phyloP scores from a whole-genome alignment of 2,797 vertebrate genomes.

The Lepilemur ruficaudatus region DNA sequence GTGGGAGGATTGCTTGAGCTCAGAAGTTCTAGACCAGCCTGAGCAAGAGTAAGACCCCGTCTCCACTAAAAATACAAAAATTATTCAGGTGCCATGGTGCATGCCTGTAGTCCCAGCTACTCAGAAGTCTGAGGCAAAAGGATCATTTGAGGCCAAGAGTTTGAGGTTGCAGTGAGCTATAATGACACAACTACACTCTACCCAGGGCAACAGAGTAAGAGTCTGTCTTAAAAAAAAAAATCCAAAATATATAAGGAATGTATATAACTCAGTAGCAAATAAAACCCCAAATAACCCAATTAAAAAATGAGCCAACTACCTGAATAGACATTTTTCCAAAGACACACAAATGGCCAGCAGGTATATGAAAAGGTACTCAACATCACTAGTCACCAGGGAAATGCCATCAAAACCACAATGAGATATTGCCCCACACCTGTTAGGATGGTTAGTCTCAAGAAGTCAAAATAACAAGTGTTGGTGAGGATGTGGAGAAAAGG shows the following conservation, averaged over 20 bases:
- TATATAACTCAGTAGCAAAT: background rate
- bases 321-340: background rate
- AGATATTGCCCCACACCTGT: background rate
- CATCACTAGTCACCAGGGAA: background rate
- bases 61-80: background rate
- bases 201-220: background rate
- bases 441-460: background rate
- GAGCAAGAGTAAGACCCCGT: background rate
- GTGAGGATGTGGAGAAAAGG: background rate
- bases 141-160: background rate
- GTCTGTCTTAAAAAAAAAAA: background rate
- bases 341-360: background rate
- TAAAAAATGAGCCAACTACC: background rate
- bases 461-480: background rate
- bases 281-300: background rate
- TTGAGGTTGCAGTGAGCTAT: background rate
- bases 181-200: background rate
- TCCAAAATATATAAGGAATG: background rate
- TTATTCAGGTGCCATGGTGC: rapidly evolving
- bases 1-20: background rate
- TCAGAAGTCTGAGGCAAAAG: background rate
- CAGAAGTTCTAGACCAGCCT: background rate
- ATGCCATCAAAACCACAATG: background rate
- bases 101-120: background rate
- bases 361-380: background rate